Evolutionary conservation across 2,888 invertebrate genomes (phyloP).

Genomic region (Syritta pipiens): DNA sequence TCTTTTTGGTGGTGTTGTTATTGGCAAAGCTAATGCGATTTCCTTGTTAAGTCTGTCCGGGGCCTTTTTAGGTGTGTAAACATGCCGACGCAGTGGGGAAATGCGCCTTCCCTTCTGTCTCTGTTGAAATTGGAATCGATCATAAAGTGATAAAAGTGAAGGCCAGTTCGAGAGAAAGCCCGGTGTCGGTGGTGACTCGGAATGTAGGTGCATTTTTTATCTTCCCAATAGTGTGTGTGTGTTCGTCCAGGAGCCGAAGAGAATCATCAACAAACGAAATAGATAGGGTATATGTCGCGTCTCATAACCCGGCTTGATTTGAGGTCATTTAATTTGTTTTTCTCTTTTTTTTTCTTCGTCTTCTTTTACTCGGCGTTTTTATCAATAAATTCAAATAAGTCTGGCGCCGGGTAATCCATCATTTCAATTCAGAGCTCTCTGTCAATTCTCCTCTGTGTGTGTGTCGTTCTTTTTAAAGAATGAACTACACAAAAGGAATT

Average conservation of each 20-base stretch:
- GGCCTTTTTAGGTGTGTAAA: conserved; percentile 63
- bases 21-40: conserved; percentile 75
- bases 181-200: not conserved
- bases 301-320: conserved; percentile 43
- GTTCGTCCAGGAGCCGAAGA: conserved; percentile 23
- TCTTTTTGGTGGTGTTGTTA: conserved; percentile 70
- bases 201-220: conserved; percentile 34
- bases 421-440: conserved; percentile 64
- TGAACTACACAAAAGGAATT: conserved; percentile 30
- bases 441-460: conserved; percentile 38
- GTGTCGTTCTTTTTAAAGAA: conserved; percentile 23
- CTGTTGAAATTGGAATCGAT: conserved; percentile 42
- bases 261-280: conserved; percentile 2
- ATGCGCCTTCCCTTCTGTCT: conserved; percentile 5
- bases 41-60: conserved; percentile 72
- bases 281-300: conserved; percentile 43
- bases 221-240: too few relatives aligned
- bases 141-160: conserved; percentile 6
- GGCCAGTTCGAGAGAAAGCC: not conserved
- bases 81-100: conserved; percentile 10
- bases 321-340: not conserved
- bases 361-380: too few relatives aligned
- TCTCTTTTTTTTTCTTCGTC: conserved; percentile 19
- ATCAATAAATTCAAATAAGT: conserved; percentile 69
- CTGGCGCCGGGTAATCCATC: conserved; percentile 72